Conservation (phyloP, 2,797 vertebrate species). For the Chaunax sp. region DNA sequence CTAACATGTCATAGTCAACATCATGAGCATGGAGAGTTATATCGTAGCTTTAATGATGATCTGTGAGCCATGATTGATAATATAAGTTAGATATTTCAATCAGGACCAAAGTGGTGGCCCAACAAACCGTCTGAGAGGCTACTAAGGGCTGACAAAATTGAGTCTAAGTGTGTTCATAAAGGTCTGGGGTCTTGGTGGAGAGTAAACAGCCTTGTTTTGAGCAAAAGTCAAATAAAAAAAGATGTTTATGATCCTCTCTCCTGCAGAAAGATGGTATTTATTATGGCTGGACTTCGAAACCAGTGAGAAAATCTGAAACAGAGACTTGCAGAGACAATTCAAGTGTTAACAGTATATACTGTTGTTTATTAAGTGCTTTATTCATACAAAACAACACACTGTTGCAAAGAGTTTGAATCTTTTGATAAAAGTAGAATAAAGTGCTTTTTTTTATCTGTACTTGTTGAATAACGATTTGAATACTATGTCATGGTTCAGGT, state of each 20-base stretch:
- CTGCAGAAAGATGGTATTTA: neutral
- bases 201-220: too few relatives aligned
- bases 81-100: too few relatives aligned
- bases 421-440: constrained; percentile 74
- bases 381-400: constrained; percentile 72
- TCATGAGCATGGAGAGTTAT: too few relatives aligned
- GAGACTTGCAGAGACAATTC: constrained; percentile 47
- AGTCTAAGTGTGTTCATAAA: too few relatives aligned
- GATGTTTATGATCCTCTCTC: neutral
- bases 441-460: constrained; percentile 63
- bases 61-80: too few relatives aligned
- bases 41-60: too few relatives aligned
- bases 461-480: constrained; percentile 34
- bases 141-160: too few relatives aligned
- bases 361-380: constrained; percentile 68
- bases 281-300: neutral
- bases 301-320: constrained; percentile 14
- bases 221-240: neutral
- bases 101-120: too few relatives aligned
- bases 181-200: too few relatives aligned
- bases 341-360: constrained; percentile 44
- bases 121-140: too few relatives aligned
- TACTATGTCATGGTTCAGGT: constrained; percentile 28
- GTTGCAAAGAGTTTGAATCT: constrained; percentile 61
- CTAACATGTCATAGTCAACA: too few relatives aligned